phyloP scores from a whole-genome alignment of 2,888 invertebrate genomes.

The Abrostola triplasia region DNA sequence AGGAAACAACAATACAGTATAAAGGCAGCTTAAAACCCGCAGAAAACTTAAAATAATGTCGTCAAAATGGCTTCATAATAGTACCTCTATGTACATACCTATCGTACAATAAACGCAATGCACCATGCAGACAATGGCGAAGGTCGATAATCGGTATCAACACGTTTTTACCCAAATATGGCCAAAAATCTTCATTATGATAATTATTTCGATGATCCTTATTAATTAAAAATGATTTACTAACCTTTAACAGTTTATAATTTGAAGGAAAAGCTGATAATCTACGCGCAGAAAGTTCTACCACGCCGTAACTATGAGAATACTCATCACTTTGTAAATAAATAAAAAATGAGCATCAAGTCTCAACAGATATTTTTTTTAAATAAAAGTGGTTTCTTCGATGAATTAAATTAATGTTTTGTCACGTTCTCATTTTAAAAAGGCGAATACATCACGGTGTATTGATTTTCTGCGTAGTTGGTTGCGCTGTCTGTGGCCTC shows the following conservation, averaged over 20 bases:
- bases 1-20: background rate
- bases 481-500: constrained; percentile 58
- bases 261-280: constrained; percentile 81
- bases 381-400: constrained; percentile 84
- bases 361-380: constrained; percentile 83
- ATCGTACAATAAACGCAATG: constrained; percentile 83
- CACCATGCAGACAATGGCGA: constrained; percentile 89
- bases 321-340: constrained; percentile 88
- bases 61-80: constrained; percentile 61
- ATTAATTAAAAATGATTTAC: constrained; percentile 65
- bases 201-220: constrained; percentile 27
- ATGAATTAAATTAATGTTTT: constrained; percentile 84
- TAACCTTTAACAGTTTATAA: constrained; percentile 82
- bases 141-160: constrained; percentile 82
- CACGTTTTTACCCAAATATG: constrained; percentile 59
- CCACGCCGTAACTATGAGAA: constrained; percentile 88
- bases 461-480: constrained; percentile 83
- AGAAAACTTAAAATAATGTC: constrained; percentile 37
- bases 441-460: constrained; percentile 84
- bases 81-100: constrained; percentile 61
- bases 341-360: constrained; percentile 88
- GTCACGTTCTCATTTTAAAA: constrained; percentile 88
- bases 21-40: background rate
- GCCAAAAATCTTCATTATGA: constrained; percentile 20
- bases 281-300: constrained; percentile 85